A percentile compares a stretch with the other conserved stretches of the same genome.
These are phyloP conservation scores for Rhyacophila evoluta DNA, from an alignment of 2,888 invertebrate species.

Conservation along the genomic window DNA sequence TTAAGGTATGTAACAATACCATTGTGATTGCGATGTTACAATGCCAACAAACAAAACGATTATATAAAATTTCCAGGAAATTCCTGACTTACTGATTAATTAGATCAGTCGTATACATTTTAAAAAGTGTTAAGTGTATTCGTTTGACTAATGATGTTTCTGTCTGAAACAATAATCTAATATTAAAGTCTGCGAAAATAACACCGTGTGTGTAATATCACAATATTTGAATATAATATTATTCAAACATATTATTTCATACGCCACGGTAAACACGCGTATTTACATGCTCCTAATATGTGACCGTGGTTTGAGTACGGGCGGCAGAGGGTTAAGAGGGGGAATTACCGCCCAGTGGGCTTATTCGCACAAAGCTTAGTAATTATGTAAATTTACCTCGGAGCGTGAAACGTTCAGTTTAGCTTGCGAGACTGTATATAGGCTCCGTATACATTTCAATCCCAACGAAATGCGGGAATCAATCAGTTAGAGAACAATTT, in stretches of 20 bases:
- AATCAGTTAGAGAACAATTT: background rate
- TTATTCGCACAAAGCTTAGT: slow-evolving; percentile 24
- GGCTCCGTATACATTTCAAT: background rate
- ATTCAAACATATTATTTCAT: slow-evolving; percentile 14
- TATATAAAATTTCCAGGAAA: too few species aligned
- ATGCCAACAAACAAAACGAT: too few species aligned
- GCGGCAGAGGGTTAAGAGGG: background rate
- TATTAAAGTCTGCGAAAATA: too few species aligned
- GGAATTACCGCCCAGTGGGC: slow-evolving; percentile 1
- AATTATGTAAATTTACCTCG: slow-evolving; percentile 13
- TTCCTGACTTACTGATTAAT: too few species aligned
- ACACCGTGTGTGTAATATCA: background rate
- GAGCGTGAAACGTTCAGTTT: background rate
- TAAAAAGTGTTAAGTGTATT: too few species aligned
- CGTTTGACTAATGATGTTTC: too few species aligned
- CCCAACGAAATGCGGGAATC: background rate
- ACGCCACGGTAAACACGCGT: background rate
- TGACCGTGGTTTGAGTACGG: background rate
- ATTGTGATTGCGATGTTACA: too few species aligned
- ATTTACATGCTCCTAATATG: slow-evolving; percentile 7
- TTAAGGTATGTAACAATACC: too few species aligned
- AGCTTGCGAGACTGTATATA: background rate
- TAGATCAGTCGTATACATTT: too few species aligned
- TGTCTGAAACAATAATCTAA: too few species aligned
- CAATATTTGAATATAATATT: background rate